Percentiles rank a stretch among this genome's conserved stretches.
These are phyloP conservation scores for Osmoderma eremita DNA, from an alignment of 2,888 invertebrate genomes.

Conservation along the genomic window DNA sequence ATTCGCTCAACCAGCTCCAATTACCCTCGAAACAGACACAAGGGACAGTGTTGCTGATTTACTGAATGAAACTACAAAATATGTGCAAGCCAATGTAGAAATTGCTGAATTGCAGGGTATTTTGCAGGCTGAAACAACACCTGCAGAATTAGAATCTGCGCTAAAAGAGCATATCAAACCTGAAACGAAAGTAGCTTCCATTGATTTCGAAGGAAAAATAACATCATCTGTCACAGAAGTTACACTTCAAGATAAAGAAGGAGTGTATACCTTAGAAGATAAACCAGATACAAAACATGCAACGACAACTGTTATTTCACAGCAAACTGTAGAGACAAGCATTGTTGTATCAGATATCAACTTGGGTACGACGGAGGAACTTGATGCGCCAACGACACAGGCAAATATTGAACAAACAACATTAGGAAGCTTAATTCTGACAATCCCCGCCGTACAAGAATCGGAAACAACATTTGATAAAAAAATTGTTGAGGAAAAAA, in stretches of 20 bases:
- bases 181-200: slow-evolving; percentile 62
- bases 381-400: slow-evolving; percentile 59
- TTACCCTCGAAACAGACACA: slow-evolving; percentile 67
- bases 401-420: slow-evolving; percentile 64
- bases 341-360: slow-evolving; percentile 60
- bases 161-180: slow-evolving; percentile 64
- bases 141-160: slow-evolving; percentile 69
- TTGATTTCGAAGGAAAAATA: slow-evolving; percentile 62
- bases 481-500: slow-evolving; percentile 59
- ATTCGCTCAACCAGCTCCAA: slow-evolving; percentile 65
- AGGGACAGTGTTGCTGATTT: slow-evolving; percentile 67
- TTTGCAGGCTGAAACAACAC: slow-evolving; percentile 66
- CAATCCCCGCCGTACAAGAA: slow-evolving; percentile 61
- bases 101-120: slow-evolving; percentile 68
- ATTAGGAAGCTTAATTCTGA: slow-evolving; percentile 63
- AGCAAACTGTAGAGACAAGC: slow-evolving; percentile 63
- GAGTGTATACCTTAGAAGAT: slow-evolving; percentile 52
- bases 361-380: slow-evolving; percentile 51
- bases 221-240: slow-evolving; percentile 64
- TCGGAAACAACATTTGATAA: slow-evolving; percentile 62
- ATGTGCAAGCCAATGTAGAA: slow-evolving; percentile 65
- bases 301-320: slow-evolving; percentile 54
- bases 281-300: slow-evolving; percentile 59
- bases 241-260: slow-evolving; percentile 66
- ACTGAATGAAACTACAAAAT: slow-evolving; percentile 60